Base-by-base conservation (phyloP, 2,888 invertebrate species). In the Therioaphis trifolii region DNA sequence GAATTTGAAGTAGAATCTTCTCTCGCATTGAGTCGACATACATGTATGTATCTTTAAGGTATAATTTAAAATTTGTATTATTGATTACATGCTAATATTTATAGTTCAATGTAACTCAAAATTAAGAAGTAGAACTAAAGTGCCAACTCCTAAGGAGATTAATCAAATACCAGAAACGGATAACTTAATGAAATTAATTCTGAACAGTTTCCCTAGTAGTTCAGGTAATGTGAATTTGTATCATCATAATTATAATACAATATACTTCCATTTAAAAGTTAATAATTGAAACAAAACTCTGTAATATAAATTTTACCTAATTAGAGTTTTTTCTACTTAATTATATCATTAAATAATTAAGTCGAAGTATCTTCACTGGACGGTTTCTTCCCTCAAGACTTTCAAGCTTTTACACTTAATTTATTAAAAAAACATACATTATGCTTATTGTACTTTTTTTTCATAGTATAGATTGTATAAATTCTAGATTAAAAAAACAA, bases 1-100 rank as follows among this genome's bases (percentile, higher is more conserved):
- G 80, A 82, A 74, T 82, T 82, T 63, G 80, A 82, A 82, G 80
- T 82, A 24, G 80, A 82, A 63, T n/a, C 80, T 7, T 82, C 80
- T 12, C 80, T 82, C 40, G 80, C 80, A 3, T 61, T 49, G 18
- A 82, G 80, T 63, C 71, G 72, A 74, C 80, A 82, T 72, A 72
- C 35, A 14, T 82, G 80, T 82, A 72, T 40, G 72, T 82, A 61
- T 18, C 18, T 27, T 35, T 27, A 12, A 18, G 52, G 14, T 18
- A 24, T 11, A 21, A 52, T 52, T 49, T 7, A 27, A 21, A 21
- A 52, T 77, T 35, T 2, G 14, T 71, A 27, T 2, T 55, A 55
- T 21, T 3, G 12, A 4, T n/a, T 58, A 35, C n/a, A 40, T 55
- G n/a, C n/a, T n/a, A n/a, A n/a, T 24, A 29, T 15, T 58, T 63